These are phyloP conservation scores for Apistogramma diplotaenia DNA, from an alignment of 2,113 vertebrate genomes.

Conservation along the genomic window DNA sequence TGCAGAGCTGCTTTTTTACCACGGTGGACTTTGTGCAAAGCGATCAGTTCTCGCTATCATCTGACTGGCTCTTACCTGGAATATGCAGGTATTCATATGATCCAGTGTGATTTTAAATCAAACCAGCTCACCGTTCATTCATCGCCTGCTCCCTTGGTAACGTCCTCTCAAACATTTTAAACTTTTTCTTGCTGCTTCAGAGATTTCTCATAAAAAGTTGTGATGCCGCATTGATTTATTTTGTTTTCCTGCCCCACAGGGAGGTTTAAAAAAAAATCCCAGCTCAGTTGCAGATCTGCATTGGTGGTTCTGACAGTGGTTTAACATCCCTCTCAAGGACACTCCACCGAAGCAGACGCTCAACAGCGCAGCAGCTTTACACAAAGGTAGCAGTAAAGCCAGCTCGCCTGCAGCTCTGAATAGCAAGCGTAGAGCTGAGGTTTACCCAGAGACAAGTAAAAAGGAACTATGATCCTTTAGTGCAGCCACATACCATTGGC, in stretches of 20 bases:
- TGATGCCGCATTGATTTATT: neutral
- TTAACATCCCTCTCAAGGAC: constrained; percentile 25
- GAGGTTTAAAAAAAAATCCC: neutral
- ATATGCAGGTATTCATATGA: rapidly evolving
- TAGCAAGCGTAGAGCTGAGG: neutral
- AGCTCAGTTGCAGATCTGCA: neutral
- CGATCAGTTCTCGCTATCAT: neutral
- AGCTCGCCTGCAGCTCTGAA: neutral
- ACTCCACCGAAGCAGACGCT: neutral
- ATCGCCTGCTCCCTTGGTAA: neutral
- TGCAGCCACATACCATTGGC: neutral
- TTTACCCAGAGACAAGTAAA: neutral
- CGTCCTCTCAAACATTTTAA: neutral
- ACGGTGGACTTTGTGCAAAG: constrained; percentile 1
- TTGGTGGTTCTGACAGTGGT: neutral
- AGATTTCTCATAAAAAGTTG: neutral
- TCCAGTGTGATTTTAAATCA: neutral
- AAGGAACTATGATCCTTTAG: neutral
- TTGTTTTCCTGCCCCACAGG: neutral
- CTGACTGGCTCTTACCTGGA: neutral
- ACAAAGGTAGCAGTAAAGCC: neutral
- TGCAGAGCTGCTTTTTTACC: neutral
- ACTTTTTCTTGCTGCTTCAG: neutral
- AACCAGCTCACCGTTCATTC: neutral
- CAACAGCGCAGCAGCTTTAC: neutral